phyloP scores from a whole-genome alignment of 2,888 invertebrate genomes.

The Sarcophaga caerulescens region DNA sequence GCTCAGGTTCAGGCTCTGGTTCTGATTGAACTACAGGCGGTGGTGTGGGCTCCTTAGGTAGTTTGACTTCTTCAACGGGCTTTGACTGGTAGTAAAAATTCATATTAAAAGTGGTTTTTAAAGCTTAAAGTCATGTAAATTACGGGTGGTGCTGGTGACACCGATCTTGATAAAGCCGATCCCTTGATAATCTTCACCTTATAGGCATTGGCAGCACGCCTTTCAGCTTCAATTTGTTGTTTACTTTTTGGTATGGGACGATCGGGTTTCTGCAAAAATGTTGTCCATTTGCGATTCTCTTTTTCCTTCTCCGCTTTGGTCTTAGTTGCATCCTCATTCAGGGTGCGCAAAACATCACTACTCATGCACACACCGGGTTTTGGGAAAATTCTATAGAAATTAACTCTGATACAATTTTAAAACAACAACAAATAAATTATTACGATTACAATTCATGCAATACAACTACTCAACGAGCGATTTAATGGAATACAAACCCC shows the following conservation, averaged over 20 bases:
- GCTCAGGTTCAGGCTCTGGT: constrained; percentile 68
- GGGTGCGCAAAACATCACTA: constrained; percentile 86
- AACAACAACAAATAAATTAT: neutral
- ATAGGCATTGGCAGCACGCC: constrained; percentile 80
- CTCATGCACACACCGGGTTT: constrained; percentile 85
- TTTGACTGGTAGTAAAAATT: constrained; percentile 6
- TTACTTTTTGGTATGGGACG: constrained; percentile 84
- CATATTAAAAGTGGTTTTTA: neutral
- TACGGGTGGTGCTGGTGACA: constrained; percentile 71
- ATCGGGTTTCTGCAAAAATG: constrained; percentile 88
- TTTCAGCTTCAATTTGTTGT: constrained; percentile 77
- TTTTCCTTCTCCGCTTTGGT: constrained; percentile 82
- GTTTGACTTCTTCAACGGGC: constrained; percentile 44
- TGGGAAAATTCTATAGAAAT: constrained; percentile 86
- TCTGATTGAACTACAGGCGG: constrained; percentile 64
- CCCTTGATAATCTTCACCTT: constrained; percentile 84
- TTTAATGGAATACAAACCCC: constrained; percentile 81
- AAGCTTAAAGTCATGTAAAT: constrained; percentile 14
- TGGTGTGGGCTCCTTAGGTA: constrained; percentile 52
- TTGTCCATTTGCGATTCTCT: constrained; percentile 86
- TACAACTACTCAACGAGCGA: neutral
- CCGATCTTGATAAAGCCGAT: constrained; percentile 70
- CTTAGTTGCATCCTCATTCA: constrained; percentile 83
- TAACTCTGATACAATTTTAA: constrained; percentile 81
- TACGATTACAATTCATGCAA: constrained; percentile 17